Base-by-base conservation (phyloP, 2,888 invertebrate species). In the Lochmaea crataegi region DNA sequence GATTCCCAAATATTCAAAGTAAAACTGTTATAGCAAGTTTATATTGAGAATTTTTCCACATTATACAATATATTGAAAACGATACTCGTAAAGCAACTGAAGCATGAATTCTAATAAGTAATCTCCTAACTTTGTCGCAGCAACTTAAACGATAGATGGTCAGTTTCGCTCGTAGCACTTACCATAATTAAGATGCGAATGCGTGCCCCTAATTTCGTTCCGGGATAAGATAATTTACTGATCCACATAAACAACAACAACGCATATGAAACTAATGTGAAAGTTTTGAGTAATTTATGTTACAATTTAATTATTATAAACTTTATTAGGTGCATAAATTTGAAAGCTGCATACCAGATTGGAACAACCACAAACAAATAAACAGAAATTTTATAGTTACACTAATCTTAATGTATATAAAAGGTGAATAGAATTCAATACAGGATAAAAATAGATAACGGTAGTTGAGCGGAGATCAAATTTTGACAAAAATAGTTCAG, bases 211-310 rank as follows among this genome's bases (percentile, higher is more conserved):
- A 65, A 68, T 71, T 71, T 72, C 68, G 76, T 74, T 77, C 76
- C 77, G 73, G 77, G 73, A 75, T 74, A 70, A 63, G 38, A 64
- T 66, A 65, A 63, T 68, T 68, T 67, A 72, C 70, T 65, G 60
- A 75, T 77, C 70, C 68, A 72, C 75, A 74, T 74, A 70, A 68
- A 65, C 71, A 72, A 74, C 65, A 65, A 58, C 67, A 74, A 71
- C 73, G 71, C 68, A 68, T 68, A 71, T 64, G 60, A 65, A 76
- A 70, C 61, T 75, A 77, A 74, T 76, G 80, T 78, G 80, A 80
- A 80, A 80, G 79, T 80, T 78, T 66, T 65, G 63, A 77, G 56
- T 68, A 75, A 77, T 78, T 80, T 75, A 73, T 75, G 73, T n/a
- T n/a, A n/a, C n/a, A n/a, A n/a, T n/a, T n/a, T n/a, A n/a, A n/a